phyloP scores from a whole-genome alignment of 23 tunicate genomes.

The Pegea sp. region DNA sequence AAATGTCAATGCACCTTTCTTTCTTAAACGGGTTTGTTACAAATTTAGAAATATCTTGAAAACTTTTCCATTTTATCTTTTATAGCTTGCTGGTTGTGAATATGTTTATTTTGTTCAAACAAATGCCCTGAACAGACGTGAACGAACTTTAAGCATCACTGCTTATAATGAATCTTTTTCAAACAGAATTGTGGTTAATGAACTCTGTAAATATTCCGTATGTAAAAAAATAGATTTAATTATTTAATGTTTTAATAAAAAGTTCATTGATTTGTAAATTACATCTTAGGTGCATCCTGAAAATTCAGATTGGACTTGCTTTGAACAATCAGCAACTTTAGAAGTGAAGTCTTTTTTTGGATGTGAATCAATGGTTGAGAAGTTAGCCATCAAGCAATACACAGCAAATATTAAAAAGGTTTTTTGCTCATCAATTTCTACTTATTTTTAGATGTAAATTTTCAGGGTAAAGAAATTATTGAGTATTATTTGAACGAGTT shows the following conservation, averaged over 20 bases:
- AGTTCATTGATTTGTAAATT: not conserved
- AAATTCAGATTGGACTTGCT: constrained; percentile 79
- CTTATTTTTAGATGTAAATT: not conserved
- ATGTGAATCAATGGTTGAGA: constrained; percentile 77
- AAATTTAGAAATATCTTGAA: not conserved
- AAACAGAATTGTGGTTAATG: constrained; percentile 47
- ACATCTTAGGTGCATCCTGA: constrained; percentile 74
- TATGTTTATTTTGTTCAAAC: constrained; percentile 83
- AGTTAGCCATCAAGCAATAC: constrained; percentile 90
- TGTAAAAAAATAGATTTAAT: constrained; percentile 2
- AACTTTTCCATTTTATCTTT: not conserved
- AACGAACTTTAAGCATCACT: constrained; percentile 60
- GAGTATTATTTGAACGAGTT: constrained; percentile 65
- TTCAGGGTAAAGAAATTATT: constrained; percentile 86
- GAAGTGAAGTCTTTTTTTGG: constrained; percentile 89
- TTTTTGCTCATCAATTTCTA: not conserved
- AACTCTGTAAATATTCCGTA: constrained; percentile 67
- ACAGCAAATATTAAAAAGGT: constrained; percentile 90
- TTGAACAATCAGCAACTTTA: constrained; percentile 83
- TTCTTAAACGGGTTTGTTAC: constrained; percentile 46
- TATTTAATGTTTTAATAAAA: not conserved
- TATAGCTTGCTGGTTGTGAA: constrained; percentile 81
- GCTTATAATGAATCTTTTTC: constrained; percentile 90
- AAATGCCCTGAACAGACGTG: constrained; percentile 55
- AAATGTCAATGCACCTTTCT: constrained; percentile 70